Conservation (phyloP, 2,113 vertebrate species). For the Pseudolaguvia tuberculata region DNA sequence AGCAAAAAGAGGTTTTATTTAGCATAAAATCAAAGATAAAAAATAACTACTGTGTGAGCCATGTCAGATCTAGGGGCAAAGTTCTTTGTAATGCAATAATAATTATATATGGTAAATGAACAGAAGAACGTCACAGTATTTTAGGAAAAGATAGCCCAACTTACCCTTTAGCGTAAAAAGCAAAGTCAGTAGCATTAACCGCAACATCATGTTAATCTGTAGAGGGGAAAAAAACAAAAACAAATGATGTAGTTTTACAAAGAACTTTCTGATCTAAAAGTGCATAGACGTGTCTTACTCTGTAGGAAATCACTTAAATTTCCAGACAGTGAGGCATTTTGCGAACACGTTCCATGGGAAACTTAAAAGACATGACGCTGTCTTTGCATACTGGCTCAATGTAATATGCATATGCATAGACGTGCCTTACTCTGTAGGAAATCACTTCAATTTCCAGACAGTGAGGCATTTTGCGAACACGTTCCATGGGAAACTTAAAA, state of each 20-base stretch:
- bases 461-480: neutral
- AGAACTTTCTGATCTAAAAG: neutral
- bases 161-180: slow-evolving; percentile 64
- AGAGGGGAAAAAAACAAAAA: slow-evolving; percentile 30
- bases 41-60: neutral
- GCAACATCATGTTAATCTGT: slow-evolving; percentile 72
- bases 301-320: slow-evolving; percentile 12
- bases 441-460: neutral
- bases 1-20: too few relatives aligned
- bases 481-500: slow-evolving; percentile 52
- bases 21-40: too few relatives aligned
- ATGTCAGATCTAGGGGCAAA: neutral
- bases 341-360: slow-evolving; percentile 50
- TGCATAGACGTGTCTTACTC: neutral
- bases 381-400: neutral
- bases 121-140: neutral
- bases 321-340: neutral
- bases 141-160: slow-evolving; percentile 51
- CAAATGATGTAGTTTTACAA: slow-evolving; percentile 43
- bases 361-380: slow-evolving; percentile 21
- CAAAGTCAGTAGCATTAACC: slow-evolving; percentile 66
- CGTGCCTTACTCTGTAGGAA: neutral
- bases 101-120: neutral
- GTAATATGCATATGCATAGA: neutral
- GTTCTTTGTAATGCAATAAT: neutral